A percentile compares a stretch with the other conserved stretches of the same genome.
These are phyloP conservation scores for Phasia obesa DNA, from an alignment of 2,888 invertebrate species.

Conservation along the genomic window DNA sequence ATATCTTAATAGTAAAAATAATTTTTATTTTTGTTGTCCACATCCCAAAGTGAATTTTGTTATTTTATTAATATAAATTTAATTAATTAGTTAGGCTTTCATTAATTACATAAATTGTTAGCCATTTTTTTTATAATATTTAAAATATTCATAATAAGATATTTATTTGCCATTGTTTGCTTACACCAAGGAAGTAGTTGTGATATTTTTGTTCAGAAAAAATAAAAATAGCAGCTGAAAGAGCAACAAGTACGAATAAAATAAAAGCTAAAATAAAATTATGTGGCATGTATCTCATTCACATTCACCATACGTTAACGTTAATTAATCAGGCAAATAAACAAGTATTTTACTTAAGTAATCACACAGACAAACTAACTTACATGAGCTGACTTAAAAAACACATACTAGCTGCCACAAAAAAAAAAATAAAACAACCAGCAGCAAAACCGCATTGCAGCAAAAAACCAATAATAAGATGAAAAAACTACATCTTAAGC, in stretches of 20 bases:
- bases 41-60: too few species aligned
- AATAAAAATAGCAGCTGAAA: constrained; percentile 31
- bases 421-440: constrained; percentile 21
- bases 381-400: background rate
- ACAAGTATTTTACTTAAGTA: constrained; percentile 69
- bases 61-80: background rate
- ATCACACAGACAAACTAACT: constrained; percentile 45
- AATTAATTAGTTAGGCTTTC: constrained; percentile 51
- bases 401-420: constrained; percentile 12
- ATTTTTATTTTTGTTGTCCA: too few species aligned
- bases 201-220: constrained; percentile 45
- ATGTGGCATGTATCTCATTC: constrained; percentile 62
- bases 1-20: too few species aligned
- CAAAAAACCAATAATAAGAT: constrained; percentile 6
- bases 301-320: constrained; percentile 67
- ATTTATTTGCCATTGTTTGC: constrained; percentile 63
- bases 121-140: constrained; percentile 23
- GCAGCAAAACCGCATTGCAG: constrained; percentile 42
- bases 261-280: constrained; percentile 60
- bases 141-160: constrained; percentile 48
- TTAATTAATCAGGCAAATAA: constrained; percentile 71
- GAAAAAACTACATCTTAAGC: constrained; percentile 60
- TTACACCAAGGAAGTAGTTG: constrained; percentile 67
- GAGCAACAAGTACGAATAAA: constrained; percentile 37
- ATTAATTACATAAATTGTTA: constrained; percentile 33